Percentiles rank a stretch among this genome's conserved stretches.
phyloP scores from a whole-genome alignment of 2,113 vertebrate genomes.

The Gallinago media region DNA sequence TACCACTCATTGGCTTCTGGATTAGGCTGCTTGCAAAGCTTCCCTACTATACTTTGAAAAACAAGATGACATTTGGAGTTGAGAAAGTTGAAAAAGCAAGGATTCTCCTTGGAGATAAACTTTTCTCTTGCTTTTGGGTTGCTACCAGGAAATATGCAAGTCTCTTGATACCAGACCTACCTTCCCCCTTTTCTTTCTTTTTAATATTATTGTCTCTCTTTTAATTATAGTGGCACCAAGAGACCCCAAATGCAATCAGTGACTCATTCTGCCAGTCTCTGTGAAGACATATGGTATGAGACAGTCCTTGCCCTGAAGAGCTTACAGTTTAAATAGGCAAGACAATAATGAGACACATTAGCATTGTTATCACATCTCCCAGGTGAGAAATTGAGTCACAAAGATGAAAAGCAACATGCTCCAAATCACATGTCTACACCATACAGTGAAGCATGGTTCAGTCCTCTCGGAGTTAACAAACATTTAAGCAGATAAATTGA shows the following conservation, averaged over 20 bases:
- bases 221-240: constrained; percentile 68
- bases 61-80: background rate
- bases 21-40: background rate
- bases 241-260: constrained; percentile 66
- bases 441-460: background rate
- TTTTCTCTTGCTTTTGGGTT: constrained; percentile 12
- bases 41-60: background rate
- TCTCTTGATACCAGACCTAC: constrained; percentile 36
- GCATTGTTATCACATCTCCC: constrained; percentile 58
- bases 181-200: constrained; percentile 41
- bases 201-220: constrained; percentile 63
- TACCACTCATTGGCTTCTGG: background rate
- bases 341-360: constrained; percentile 63
- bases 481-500: background rate
- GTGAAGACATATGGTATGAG: constrained; percentile 65
- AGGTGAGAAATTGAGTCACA: constrained; percentile 48
- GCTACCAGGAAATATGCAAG: constrained; percentile 24
- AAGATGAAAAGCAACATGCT: constrained; percentile 40
- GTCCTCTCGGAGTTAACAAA: constrained; percentile 13
- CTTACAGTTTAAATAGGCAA: constrained; percentile 67
- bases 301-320: constrained; percentile 62
- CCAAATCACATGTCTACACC: constrained; percentile 21
- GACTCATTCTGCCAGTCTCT: constrained; percentile 56
- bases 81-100: constrained; percentile 25
- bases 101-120: constrained; percentile 7